Base-by-base conservation (phyloP, 2,888 invertebrate species). In the Polyploca ridens region DNA sequence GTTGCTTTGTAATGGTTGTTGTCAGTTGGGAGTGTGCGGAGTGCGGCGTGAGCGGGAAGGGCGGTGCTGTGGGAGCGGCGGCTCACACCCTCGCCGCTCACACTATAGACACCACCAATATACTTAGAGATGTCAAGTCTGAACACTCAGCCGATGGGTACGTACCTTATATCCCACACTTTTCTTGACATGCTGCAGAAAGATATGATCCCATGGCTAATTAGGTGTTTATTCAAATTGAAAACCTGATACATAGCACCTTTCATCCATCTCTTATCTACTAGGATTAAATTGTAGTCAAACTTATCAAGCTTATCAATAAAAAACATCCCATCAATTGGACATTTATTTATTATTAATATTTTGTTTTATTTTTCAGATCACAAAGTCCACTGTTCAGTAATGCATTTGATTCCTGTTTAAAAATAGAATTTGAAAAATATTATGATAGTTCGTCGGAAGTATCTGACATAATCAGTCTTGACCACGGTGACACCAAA, bases 1-100 rank as follows among this genome's bases (percentile, higher is more conserved):
- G 64, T 27, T 27, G 27, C 27, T 27, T 27, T 27, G 27, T 27
- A 27, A 27, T 27, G 27, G 27, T 2, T 27, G 27, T 27, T 27
- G 27, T 19, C 74, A 89, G 88, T 16, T 91, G 91, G 90, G 82
- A 85, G 65, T 90, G 91, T 75, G 77, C 82, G 4, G 84, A 87
- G 49, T 90, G 91, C 69, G 83, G 82, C 0, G 69, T 67, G 38
- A 68, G 67, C 10, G 87, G 86, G 0, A 64, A 67, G 0, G 90
- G 90, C 0, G 90, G 90, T 0, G 63, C 67, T 0, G 68, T 81
- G 0, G 85, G 83, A 0, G 78, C 85, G 54, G 76, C 88, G 0
- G 83, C 88, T 0, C 91, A 91, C 70, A 84, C 84, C 68, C 71
- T 90, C 7, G 70, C 84, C 0, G 63, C 72, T 16, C 91, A 90